phyloP scores from a whole-genome alignment of 1,140 invertebrate genomes.

The Papilio dardanus region DNA sequence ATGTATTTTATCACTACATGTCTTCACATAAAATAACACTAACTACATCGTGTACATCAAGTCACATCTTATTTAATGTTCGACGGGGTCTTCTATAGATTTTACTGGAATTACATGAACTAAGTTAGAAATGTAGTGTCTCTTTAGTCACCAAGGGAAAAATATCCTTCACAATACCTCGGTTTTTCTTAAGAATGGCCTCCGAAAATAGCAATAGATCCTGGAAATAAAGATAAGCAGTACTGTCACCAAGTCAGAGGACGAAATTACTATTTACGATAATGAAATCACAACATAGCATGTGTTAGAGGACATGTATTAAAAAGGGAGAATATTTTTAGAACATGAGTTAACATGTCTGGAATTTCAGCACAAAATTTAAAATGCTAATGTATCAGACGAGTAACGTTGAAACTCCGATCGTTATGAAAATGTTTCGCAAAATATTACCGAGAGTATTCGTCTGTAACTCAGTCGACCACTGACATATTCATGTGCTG shows the following conservation, averaged over 20 bases:
- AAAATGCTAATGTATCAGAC: not conserved
- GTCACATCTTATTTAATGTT: not conserved
- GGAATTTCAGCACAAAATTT: not conserved
- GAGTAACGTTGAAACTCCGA: not conserved
- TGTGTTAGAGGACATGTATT: not conserved
- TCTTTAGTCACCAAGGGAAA: too few relatives aligned
- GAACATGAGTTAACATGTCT: not conserved
- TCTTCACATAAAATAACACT: not conserved
- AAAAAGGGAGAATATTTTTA: not conserved
- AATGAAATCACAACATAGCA: not conserved
- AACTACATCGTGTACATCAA: not conserved
- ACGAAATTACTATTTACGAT: not conserved
- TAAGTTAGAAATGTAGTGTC: too few relatives aligned
- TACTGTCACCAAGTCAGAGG: too few relatives aligned
- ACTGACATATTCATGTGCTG: not conserved
- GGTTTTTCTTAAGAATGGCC: too few relatives aligned
- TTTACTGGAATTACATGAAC: constrained; percentile 34
- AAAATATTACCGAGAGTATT: not conserved
- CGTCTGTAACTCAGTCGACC: not conserved
- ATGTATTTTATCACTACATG: not conserved
- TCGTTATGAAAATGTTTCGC: constrained; percentile 1
- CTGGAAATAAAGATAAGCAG: too few relatives aligned
- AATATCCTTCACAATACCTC: too few relatives aligned
- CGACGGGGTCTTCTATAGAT: not conserved
- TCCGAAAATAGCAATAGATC: too few relatives aligned